A percentile compares a stretch with the other conserved stretches of the same genome.
These are phyloP conservation scores for Hoplostethus atlanticus DNA, from an alignment of 2,797 vertebrate species.

Conservation along the genomic window DNA sequence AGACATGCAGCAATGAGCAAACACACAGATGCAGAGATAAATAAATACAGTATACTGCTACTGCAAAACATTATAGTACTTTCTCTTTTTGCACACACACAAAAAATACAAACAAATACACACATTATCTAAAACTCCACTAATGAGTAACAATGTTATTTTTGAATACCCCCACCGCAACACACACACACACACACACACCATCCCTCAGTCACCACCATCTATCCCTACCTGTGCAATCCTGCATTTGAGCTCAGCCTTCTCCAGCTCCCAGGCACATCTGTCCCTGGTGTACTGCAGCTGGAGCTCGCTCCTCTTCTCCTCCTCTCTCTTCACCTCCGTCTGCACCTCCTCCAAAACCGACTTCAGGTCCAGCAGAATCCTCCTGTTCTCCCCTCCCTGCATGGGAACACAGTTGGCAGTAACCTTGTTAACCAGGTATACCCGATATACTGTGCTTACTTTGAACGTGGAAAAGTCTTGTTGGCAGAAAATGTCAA, in stretches of 20 bases:
- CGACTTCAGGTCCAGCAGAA: constrained; percentile 82
- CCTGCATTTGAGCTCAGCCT: constrained; percentile 81
- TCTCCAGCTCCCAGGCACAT: constrained; percentile 85
- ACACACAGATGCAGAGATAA: neutral
- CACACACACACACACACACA: neutral
- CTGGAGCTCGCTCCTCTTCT: constrained; percentile 81
- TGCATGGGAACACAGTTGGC: constrained; percentile 48
- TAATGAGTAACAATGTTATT: too few species aligned
- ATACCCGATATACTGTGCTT: neutral
- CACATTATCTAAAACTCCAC: too few species aligned
- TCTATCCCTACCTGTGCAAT: constrained; percentile 81
- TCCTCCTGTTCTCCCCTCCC: constrained; percentile 84
- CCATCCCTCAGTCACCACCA: neutral
- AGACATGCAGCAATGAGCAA: constrained; percentile 7
- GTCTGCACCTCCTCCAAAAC: constrained; percentile 82
- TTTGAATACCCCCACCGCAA: too few species aligned
- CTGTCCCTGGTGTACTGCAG: constrained; percentile 83
- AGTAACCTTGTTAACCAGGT: constrained; percentile 23
- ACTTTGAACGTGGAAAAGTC: neutral
- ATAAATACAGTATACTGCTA: too few species aligned
- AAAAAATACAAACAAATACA: neutral
- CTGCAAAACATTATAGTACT: too few species aligned
- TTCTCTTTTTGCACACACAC: neutral
- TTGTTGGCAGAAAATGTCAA: neutral
- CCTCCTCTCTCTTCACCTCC: constrained; percentile 83